These are phyloP conservation scores for Brenthis ino DNA, from an alignment of 2,888 invertebrate genomes.

Conservation along the genomic window DNA sequence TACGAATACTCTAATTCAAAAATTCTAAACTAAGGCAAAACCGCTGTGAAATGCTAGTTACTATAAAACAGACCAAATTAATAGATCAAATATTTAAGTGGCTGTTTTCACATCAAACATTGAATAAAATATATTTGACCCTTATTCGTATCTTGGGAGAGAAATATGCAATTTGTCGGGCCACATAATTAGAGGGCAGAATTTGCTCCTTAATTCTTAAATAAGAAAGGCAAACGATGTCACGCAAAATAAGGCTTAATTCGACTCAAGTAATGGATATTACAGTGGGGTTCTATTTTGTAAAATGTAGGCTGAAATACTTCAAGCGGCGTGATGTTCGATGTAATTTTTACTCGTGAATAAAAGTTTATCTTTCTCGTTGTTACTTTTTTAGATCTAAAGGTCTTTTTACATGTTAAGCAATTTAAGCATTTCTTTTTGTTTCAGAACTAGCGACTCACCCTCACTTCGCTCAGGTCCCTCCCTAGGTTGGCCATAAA, in stretches of 20 bases:
- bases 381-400: neutral
- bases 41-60: too few relatives aligned
- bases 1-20: too few relatives aligned
- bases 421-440: neutral
- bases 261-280: slow-evolving; percentile 67
- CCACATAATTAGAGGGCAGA: slow-evolving; percentile 54
- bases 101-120: slow-evolving; percentile 27
- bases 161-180: slow-evolving; percentile 57
- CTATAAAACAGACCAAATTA: slow-evolving; percentile 8
- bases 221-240: slow-evolving; percentile 64
- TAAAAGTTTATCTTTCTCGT: slow-evolving; percentile 20
- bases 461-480: too few relatives aligned
- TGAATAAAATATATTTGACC: slow-evolving; percentile 40
- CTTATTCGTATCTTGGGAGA: slow-evolving; percentile 39
- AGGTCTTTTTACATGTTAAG: neutral
- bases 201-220: slow-evolving; percentile 58
- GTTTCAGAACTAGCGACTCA: neutral
- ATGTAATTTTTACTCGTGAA: slow-evolving; percentile 30
- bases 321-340: slow-evolving; percentile 34
- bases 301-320: slow-evolving; percentile 55
- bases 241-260: slow-evolving; percentile 73
- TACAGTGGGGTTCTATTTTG: slow-evolving; percentile 53
- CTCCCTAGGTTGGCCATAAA: too few relatives aligned
- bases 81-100: slow-evolving; percentile 22
- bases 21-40: too few relatives aligned